Base-by-base conservation (phyloP, 1,140 invertebrate species). In the Pygmarrhopalites habei region DNA sequence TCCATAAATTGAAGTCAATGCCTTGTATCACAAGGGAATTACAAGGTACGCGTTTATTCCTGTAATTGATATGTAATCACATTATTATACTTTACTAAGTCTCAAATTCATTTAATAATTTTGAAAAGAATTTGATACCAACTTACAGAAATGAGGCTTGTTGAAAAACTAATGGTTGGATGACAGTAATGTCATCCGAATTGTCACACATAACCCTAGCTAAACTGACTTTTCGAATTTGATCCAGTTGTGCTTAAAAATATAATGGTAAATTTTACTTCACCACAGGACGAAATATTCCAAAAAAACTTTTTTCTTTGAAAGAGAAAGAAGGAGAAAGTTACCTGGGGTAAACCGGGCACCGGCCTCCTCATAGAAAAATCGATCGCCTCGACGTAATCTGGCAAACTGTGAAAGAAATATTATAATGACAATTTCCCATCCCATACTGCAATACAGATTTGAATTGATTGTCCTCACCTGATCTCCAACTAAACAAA, bases 171-270 rank as follows among this genome's bases (percentile, higher is more conserved):
- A 80, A 71, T 12, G 79, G 81, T 70, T 82, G 81, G 55, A 82
- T 78, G 1, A 74, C 69, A 14, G 73, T 70, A 56, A 82, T 75
- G 44, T 79, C 74, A 65, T 82, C 81, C 3, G 77, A 76, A 66
- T 82, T 82, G 73, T 83, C 81, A 69, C 83, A 84, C 26, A 84
- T 64, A 15, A 84, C 72, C 25, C 80, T 67, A 14, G 81, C 75
- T 28, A 83, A 68, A 61, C 76, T 79, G 3, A 77, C 72, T 67
- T 82, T 81, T 32, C 77, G 72, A 47, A 84, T 77, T 73, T 82
- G 76, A 5, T 76, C 67, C 61, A 83, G 73, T 76, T 83, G 82
- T 25, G 72, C 80, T 78, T 62, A 67, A 72, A 72, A 62, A 21
- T 28, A 52, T 44, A 61, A 17, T n/a, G 14, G 28, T 35, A 21